Evolutionary conservation across 2,797 vertebrate genomes (phyloP), one percentile per base, ranked within the genome.

Genomic region (Rhinella marina): DNA sequence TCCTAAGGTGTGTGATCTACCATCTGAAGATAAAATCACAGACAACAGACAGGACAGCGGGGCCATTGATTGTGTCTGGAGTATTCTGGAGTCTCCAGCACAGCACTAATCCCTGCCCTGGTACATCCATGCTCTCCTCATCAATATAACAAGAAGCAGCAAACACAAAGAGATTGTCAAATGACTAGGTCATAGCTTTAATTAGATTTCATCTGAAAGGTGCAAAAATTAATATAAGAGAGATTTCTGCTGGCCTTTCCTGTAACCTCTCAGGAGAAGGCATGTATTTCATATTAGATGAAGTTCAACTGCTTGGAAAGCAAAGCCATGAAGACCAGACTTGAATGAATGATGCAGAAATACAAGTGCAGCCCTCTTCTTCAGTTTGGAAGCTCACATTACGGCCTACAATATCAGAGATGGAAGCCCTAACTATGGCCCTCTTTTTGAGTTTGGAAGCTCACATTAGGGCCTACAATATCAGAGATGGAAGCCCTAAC

Each of bases 191-290:
- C 0, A 0, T 76, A 88, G 11, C 73, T 91, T 93, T 93, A 93
- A 93, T 93, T 93, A 92, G 91, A 91, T 91, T 92, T 91, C 86
- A 90, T 91, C 86, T 27, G 90, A 90, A 91, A 3, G 10, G 89
- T 83, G 90, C 86, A 91, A 89, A 91, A 92, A 92, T 92, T 92
- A 88, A 88, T 90, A 83, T 7, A 72, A 32, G 62, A 0, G 78
- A 91, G 61, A 90, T 90, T 90, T 91, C 82, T 66, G n/a, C 85
- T 83, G 86, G 90, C 23, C 88, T 88, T 81, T 0, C 56, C 0
- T 90, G 88, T 91, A 91, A 92, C 90, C 89, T 90, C 91, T 91
- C 80, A 82, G 27, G 81, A 79, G 87, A 90, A 77, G 0, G 0
- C 70, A 86, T 90, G 56, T 83, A 93, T 92, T 91, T 88, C 90